Percentiles rank a stretch among this genome's conserved stretches.
These are phyloP conservation scores for Prochilodus magdalenae DNA, from an alignment of 2,113 vertebrate species.

Conservation along the genomic window DNA sequence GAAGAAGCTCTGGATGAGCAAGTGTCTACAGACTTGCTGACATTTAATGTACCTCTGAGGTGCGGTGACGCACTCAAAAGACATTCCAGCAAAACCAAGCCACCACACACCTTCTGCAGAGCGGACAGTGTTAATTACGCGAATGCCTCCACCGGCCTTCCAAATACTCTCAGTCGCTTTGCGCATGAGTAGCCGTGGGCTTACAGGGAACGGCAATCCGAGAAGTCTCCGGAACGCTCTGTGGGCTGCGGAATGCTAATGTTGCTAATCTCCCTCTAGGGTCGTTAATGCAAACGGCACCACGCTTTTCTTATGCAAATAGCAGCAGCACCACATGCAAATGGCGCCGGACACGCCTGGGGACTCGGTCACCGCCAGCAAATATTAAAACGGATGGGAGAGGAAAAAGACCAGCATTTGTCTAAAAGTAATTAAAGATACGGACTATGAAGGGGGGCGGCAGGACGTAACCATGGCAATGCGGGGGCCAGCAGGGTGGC, in stretches of 20 bases:
- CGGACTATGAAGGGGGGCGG: constrained; percentile 45
- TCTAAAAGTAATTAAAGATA: constrained; percentile 79
- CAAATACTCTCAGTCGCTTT: neutral
- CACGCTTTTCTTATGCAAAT: constrained; percentile 82
- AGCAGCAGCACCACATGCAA: constrained; percentile 71
- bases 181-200: neutral
- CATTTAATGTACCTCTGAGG: no score
- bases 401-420: constrained; percentile 64
- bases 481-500: constrained; percentile 13
- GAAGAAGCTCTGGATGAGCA: no score
- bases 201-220: constrained; percentile 19
- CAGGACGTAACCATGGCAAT: constrained; percentile 56
- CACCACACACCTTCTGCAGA: neutral
- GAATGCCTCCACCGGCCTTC: constrained; percentile 1
- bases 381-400: constrained; percentile 50
- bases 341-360: constrained; percentile 73
- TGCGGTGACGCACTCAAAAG: no score
- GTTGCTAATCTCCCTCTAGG: constrained; percentile 70
- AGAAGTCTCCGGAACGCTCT: neutral
- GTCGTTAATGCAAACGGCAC: constrained; percentile 66
- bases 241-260: constrained; percentile 56
- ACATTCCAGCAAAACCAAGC: neutral
- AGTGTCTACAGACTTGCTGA: no score
- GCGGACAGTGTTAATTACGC: constrained; percentile 13
- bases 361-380: constrained; percentile 33